Evolutionary conservation across 1,140 invertebrate species (phyloP).

Genomic region (Macrostomum lignano): DNA sequence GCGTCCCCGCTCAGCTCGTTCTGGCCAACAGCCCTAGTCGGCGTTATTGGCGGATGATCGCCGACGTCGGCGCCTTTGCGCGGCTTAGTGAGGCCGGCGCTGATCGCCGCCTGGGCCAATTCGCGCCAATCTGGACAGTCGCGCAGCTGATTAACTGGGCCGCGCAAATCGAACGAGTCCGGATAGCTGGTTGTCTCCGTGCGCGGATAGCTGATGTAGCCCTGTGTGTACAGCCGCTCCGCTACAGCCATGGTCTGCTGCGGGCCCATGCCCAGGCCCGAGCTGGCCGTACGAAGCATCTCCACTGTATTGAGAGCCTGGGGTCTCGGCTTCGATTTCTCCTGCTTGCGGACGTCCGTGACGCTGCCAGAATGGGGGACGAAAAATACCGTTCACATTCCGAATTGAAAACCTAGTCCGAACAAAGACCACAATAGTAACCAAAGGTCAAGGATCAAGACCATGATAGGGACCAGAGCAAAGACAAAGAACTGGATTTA

Average conservation of each 20-base stretch:
- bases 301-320: constrained; percentile 83
- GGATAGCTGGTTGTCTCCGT: constrained; percentile 64
- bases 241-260: constrained; percentile 84
- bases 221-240: constrained; percentile 40
- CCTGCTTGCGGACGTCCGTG: constrained; percentile 24
- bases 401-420: too few species aligned
- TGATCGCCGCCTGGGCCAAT: constrained; percentile 37
- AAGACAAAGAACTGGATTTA: too few species aligned
- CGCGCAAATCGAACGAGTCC: constrained; percentile 59
- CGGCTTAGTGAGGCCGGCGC: constrained; percentile 40
- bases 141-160: constrained; percentile 34
- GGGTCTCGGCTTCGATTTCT: constrained; percentile 55
- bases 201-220: constrained; percentile 29
- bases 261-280: constrained; percentile 65
- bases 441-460: too few species aligned
- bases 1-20: constrained; percentile 55
- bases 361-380: constrained; percentile 11
- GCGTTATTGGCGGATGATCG: constrained; percentile 96
- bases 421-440: too few species aligned
- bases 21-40: constrained; percentile 51
- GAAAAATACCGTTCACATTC: too few species aligned
- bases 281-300: constrained; percentile 69
- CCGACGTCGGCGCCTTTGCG: constrained; percentile 73
- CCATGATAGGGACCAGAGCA: too few species aligned
- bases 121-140: constrained; percentile 44